A percentile compares a stretch with the other conserved stretches of the same genome.
Conservation (phyloP, 2,113 vertebrate genomes). For the Aphelocoma coerulescens region DNA sequence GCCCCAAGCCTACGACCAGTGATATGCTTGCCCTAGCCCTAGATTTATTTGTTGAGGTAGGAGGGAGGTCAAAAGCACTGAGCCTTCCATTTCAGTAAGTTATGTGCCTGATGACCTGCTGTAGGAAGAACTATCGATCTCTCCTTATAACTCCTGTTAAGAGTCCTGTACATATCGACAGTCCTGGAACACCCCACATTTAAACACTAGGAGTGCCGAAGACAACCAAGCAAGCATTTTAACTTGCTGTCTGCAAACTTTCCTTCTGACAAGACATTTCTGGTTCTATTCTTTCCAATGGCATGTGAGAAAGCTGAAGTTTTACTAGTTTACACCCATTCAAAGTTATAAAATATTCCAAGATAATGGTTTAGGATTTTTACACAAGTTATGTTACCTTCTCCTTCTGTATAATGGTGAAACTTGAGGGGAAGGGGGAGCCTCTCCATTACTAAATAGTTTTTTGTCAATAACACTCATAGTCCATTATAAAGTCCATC, state of each 20-base stretch:
- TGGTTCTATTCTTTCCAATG: not conserved
- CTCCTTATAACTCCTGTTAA: constrained; percentile 24
- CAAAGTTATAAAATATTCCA: not conserved
- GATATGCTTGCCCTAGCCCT: not conserved
- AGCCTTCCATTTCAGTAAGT: constrained; percentile 33
- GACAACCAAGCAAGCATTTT: not conserved
- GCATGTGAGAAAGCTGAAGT: not conserved
- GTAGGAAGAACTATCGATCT: constrained; percentile 31
- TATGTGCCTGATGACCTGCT: constrained; percentile 17
- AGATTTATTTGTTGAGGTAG: constrained; percentile 32
- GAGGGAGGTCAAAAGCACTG: constrained; percentile 10
- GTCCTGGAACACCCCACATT: not conserved
- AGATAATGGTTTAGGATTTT: not conserved
- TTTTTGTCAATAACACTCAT: not conserved
- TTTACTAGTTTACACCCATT: not conserved
- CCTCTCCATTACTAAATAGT: not conserved
- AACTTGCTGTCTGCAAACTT: not conserved
- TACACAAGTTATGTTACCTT: not conserved
- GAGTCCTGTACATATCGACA: not conserved
- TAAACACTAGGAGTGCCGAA: not conserved
- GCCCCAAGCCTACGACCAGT: not conserved
- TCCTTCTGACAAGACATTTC: not conserved
- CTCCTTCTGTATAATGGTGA: not conserved
- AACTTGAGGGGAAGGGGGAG: not conserved
- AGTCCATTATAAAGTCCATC: not conserved